Conservation (phyloP, 1,140 invertebrate species). For the Nymphalis io region DNA sequence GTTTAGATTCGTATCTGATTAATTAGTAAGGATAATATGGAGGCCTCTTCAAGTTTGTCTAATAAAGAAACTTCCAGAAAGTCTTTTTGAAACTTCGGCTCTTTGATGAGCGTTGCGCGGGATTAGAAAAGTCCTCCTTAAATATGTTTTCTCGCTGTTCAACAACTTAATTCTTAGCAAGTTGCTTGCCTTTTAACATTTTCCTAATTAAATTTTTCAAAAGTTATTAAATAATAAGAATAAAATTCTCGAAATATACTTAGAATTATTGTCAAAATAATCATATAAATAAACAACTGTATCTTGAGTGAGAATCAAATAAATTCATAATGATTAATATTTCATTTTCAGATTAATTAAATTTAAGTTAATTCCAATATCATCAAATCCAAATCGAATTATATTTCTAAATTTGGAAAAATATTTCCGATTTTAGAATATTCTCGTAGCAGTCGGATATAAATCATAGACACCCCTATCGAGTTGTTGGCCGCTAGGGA, state of each 20-base stretch:
- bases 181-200: constrained; percentile 13
- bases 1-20: constrained; percentile 50
- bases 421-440: not conserved
- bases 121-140: constrained; percentile 40
- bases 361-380: too few species aligned
- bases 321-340: too few species aligned
- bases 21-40: constrained; percentile 56
- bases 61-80: constrained; percentile 48
- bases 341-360: too few species aligned
- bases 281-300: too few species aligned
- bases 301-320: too few species aligned
- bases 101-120: constrained; percentile 41
- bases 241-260: not conserved
- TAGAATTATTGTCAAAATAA: not conserved
- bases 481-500: constrained; percentile 39
- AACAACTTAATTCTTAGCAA: constrained; percentile 29
- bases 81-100: constrained; percentile 46
- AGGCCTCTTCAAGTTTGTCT: constrained; percentile 47
- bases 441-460: constrained; percentile 24
- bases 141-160: constrained; percentile 36
- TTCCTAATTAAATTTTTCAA: not conserved
- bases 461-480: constrained; percentile 53
- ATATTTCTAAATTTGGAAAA: not conserved
- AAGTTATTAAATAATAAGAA: not conserved
- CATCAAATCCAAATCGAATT: too few species aligned